phyloP scores from a whole-genome alignment of 2,888 invertebrate genomes.

The Platerodrilus igneus region DNA sequence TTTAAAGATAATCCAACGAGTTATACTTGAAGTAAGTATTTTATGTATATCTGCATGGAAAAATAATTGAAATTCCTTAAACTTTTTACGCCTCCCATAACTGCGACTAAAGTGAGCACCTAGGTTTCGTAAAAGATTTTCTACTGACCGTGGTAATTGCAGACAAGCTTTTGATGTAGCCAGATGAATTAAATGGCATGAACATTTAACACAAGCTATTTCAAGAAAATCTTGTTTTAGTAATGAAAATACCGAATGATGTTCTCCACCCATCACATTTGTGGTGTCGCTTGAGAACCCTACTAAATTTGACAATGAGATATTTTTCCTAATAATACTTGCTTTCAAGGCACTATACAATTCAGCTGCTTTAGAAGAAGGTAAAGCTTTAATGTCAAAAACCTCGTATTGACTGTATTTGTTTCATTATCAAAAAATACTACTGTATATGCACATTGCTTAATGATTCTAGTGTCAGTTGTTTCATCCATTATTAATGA shows the following conservation, averaged over 20 bases:
- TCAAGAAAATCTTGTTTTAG: constrained; percentile 27
- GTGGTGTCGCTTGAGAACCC: constrained; percentile 36
- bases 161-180: constrained; percentile 37
- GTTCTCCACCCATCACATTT: constrained; percentile 34
- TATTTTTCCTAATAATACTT: neutral
- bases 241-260: constrained; percentile 18
- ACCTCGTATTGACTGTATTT: neutral
- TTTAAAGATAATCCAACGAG: constrained; percentile 27
- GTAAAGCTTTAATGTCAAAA: neutral
- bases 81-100: constrained; percentile 21
- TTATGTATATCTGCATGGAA: constrained; percentile 16
- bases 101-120: constrained; percentile 19
- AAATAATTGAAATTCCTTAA: constrained; percentile 24
- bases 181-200: constrained; percentile 38
- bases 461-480: neutral
- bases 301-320: constrained; percentile 21
- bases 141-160: constrained; percentile 33
- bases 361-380: neutral
- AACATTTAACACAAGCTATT: constrained; percentile 37
- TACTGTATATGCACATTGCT: constrained; percentile 3
- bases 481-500: constrained; percentile 6
- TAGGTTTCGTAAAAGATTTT: constrained; percentile 31
- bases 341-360: neutral
- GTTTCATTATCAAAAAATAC: neutral
- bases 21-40: constrained; percentile 11